phyloP scores from a whole-genome alignment of 2,113 vertebrate genomes.

The Maccullochella peelii region DNA sequence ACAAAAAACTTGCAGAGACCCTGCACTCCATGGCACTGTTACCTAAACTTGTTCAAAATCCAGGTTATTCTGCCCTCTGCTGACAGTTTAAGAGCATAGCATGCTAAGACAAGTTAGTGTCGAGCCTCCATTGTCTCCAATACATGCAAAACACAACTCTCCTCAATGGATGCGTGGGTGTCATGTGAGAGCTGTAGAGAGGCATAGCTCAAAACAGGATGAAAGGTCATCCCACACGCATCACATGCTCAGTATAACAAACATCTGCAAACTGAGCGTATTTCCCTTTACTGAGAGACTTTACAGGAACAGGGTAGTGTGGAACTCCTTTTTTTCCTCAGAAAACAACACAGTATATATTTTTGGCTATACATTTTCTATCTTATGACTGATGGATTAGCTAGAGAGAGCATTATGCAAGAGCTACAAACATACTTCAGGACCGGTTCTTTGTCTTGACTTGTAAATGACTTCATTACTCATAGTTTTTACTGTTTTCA shows the following conservation, averaged over 20 bases:
- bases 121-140: background rate
- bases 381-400: background rate
- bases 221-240: slow-evolving; percentile 18
- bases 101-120: slow-evolving; percentile 3
- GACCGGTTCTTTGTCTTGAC: background rate
- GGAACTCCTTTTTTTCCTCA: background rate
- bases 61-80: slow-evolving; percentile 67
- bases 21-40: background rate
- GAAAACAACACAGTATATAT: background rate
- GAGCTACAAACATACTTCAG: background rate
- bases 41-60: background rate
- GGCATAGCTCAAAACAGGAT: slow-evolving; percentile 3
- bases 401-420: background rate
- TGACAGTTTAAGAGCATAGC: slow-evolving; percentile 47
- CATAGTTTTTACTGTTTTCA: background rate
- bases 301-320: background rate
- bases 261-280: background rate
- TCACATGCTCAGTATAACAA: background rate
- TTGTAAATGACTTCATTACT: background rate
- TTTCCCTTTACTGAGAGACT: slow-evolving; percentile 3
- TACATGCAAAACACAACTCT: background rate
- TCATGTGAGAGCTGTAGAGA: slow-evolving; percentile 29
- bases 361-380: background rate
- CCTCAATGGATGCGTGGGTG: slow-evolving; percentile 13
- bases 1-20: background rate